Percentiles rank a stretch among this genome's conserved stretches.
Conservation (phyloP, 2,888 invertebrate species). For the Dichetophora obliterata region DNA sequence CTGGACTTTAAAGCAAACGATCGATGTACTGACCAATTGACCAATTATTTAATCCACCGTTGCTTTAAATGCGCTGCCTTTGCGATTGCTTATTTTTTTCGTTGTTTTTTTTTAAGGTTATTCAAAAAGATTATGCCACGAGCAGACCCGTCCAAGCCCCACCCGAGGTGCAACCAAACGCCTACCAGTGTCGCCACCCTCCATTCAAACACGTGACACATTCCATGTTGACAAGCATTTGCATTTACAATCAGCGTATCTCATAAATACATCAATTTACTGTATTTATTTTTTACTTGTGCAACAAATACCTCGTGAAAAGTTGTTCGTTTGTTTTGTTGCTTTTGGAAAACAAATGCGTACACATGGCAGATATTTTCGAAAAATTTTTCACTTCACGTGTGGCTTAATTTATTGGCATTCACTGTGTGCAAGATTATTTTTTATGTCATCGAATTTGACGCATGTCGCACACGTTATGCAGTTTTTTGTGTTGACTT, state of each 20-base stretch:
- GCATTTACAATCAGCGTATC: slow-evolving; percentile 1
- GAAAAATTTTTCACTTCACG: not conserved
- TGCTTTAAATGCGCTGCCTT: too few relatives aligned
- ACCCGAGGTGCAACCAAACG: too few relatives aligned
- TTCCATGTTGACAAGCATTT: slow-evolving; percentile 1
- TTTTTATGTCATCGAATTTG: not conserved
- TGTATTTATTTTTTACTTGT: too few relatives aligned
- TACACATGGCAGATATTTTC: not conserved
- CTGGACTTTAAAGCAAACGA: too few relatives aligned
- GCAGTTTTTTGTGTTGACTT: slow-evolving; percentile 2
- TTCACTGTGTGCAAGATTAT: not conserved
- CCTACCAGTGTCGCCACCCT: not conserved
- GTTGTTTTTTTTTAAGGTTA: too few relatives aligned
- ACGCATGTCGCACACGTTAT: not conserved
- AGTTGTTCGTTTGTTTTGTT: too few relatives aligned
- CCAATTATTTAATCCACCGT: too few relatives aligned
- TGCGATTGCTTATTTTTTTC: too few relatives aligned
- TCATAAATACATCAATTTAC: slow-evolving; percentile 9
- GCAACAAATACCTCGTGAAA: too few relatives aligned
- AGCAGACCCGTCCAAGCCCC: too few relatives aligned
- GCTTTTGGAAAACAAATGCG: not conserved
- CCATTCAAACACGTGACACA: not conserved
- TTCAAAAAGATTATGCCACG: too few relatives aligned
- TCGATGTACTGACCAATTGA: too few relatives aligned
- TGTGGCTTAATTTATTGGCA: not conserved